phyloP scores from a whole-genome alignment of 2,797 vertebrate species.

The Uromys caudimaculatus region DNA sequence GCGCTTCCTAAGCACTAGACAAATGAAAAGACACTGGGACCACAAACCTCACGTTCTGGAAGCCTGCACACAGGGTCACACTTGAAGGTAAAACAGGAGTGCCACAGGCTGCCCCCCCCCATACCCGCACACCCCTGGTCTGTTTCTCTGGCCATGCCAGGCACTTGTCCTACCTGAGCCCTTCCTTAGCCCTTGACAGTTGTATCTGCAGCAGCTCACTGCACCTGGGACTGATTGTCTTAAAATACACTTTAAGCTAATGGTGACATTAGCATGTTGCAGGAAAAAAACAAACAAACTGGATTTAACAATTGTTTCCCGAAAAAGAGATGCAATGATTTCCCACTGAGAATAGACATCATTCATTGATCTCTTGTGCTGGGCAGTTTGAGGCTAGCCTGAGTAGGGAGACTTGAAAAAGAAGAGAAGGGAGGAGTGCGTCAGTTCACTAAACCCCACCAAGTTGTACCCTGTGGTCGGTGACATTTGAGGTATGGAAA shows the following conservation, averaged over 20 bases:
- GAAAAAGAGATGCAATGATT: neutral
- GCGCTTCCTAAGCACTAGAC: constrained; percentile 22
- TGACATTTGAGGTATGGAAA: neutral
- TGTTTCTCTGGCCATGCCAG: neutral
- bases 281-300: neutral
- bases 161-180: neutral
- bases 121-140: neutral
- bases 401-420: neutral
- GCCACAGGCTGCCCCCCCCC: neutral
- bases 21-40: neutral
- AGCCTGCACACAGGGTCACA: neutral
- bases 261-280: neutral
- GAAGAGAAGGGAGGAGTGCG: too few relatives aligned
- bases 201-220: neutral
- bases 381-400: neutral
- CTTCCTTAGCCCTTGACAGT: neutral
- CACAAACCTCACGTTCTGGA: neutral
- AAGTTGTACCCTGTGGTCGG: neutral
- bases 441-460: neutral
- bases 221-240: neutral
- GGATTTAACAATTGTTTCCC: neutral
- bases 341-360: neutral
- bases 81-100: neutral
- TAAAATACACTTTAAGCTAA: neutral
- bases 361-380: neutral